Evolutionary conservation across 2,113 vertebrate genomes (phyloP).

Genomic region (Lepus europaeus): DNA sequence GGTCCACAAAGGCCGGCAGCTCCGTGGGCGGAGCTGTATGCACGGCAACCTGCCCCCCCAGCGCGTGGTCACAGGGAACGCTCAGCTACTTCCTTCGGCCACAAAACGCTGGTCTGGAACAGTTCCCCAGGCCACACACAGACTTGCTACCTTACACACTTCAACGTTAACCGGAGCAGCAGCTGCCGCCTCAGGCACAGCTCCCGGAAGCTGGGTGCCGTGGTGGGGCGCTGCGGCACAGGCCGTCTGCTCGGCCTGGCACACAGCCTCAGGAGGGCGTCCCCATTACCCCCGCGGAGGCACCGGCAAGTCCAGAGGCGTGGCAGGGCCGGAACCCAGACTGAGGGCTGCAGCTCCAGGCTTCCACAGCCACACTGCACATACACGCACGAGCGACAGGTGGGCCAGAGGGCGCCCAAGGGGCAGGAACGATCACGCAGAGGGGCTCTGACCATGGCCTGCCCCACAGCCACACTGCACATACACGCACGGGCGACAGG

Average conservation of each 20-base stretch:
- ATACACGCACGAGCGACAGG: no score
- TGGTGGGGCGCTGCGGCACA: not conserved
- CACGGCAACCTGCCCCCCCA: not conserved
- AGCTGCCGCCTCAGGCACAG: not conserved
- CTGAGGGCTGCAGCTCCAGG: fast-evolving
- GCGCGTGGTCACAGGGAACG: fast-evolving
- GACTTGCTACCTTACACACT: not conserved
- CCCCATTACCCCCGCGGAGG: no score
- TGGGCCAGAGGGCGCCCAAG: no score
- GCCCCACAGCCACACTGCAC: not conserved
- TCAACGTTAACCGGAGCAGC: fast-evolving
- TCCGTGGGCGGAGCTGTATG: fast-evolving
- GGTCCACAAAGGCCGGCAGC: fast-evolving
- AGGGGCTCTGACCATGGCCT: not conserved
- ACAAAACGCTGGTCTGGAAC: fast-evolving
- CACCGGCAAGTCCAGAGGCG: no score
- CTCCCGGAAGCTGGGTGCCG: not conserved
- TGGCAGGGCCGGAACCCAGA: not conserved
- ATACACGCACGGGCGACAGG: no score
- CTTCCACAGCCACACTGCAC: no score
- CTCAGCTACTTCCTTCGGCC: not conserved
- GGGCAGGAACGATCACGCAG: no score
- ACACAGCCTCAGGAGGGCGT: not conserved
- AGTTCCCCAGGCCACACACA: fast-evolving
- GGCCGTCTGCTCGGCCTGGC: not conserved